Percentiles rank a stretch among this genome's conserved stretches.
Conservation (phyloP, 2,113 vertebrate species). For the Acanthisitta chloris region DNA sequence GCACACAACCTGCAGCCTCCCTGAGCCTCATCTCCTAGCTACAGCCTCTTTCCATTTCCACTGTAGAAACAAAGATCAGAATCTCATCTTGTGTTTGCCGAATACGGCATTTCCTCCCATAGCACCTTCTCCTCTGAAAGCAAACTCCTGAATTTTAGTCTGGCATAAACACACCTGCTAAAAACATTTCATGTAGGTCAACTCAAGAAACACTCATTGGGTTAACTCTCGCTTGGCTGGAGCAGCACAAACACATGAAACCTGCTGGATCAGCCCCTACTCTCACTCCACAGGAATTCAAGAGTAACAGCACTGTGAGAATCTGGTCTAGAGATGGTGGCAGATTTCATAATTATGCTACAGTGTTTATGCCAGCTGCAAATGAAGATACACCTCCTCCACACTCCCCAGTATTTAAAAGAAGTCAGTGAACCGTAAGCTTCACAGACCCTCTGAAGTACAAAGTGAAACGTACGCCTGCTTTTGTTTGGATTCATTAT, state of each 20-base stretch:
- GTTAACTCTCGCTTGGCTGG: neutral
- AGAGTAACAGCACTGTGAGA: neutral
- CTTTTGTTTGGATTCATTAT: neutral
- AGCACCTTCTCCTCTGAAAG: neutral
- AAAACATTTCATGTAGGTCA: neutral
- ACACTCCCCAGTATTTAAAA: fast-evolving
- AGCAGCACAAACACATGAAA: fast-evolving
- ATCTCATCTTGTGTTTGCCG: neutral
- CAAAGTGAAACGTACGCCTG: neutral
- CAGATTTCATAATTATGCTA: neutral
- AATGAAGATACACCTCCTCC: neutral
- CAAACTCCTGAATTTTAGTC: neutral
- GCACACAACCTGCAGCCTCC: fast-evolving
- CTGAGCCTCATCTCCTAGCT: fast-evolving
- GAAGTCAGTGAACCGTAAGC: neutral
- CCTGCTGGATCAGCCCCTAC: neutral
- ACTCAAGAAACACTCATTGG: neutral
- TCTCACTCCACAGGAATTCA: neutral
- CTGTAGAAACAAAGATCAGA: neutral
- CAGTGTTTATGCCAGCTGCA: neutral
- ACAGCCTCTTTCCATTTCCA: neutral
- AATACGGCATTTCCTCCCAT: neutral
- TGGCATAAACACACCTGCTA: neutral
- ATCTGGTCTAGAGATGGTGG: neutral
- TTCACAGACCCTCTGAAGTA: neutral